These are phyloP conservation scores for Apotomis turbidana DNA, from an alignment of 2,888 invertebrate genomes.

Conservation along the genomic window DNA sequence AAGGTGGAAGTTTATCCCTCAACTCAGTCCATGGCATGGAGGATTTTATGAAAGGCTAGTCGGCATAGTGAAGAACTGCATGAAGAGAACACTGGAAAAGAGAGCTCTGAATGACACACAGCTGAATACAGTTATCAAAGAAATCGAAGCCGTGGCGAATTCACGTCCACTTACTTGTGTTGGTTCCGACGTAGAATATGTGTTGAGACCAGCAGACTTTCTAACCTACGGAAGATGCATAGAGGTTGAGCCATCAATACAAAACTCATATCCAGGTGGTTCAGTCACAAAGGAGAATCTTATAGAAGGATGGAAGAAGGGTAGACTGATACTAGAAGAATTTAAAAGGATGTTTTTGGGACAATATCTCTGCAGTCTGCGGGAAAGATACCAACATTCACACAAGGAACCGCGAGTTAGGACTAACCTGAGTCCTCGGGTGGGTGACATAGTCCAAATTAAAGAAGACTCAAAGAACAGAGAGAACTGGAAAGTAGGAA, in stretches of 20 bases:
- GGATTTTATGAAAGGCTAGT: slow-evolving; percentile 1
- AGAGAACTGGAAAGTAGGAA: slow-evolving; percentile 33
- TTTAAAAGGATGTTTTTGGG: slow-evolving; percentile 3
- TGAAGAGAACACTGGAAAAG: not conserved
- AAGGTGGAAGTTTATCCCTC: slow-evolving; percentile 12
- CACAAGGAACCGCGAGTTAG: slow-evolving; percentile 20
- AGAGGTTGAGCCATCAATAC: not conserved
- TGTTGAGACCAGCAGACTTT: slow-evolving; percentile 1
- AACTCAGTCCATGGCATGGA: slow-evolving; percentile 7
- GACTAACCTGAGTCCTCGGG: not conserved
- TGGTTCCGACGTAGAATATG: not conserved
- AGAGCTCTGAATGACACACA: not conserved
- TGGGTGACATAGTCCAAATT: slow-evolving; percentile 22
- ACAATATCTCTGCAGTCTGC: slow-evolving; percentile 22
- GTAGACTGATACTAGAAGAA: not conserved
- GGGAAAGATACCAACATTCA: slow-evolving; percentile 26
- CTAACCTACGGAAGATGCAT: not conserved
- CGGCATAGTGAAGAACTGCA: not conserved
- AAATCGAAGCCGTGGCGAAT: slow-evolving; percentile 1
- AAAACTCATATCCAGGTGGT: not conserved
- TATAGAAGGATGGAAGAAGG: slow-evolving; percentile 4
- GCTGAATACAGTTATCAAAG: not conserved
- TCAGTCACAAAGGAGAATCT: not conserved
- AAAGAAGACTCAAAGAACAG: slow-evolving; percentile 20
- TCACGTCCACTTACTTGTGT: slow-evolving; percentile 9